Evolutionary conservation across 37 sponge, comb jelly and placozoan genomes (phyloP).

Genomic region (Diacarnus erythraeanus): DNA sequence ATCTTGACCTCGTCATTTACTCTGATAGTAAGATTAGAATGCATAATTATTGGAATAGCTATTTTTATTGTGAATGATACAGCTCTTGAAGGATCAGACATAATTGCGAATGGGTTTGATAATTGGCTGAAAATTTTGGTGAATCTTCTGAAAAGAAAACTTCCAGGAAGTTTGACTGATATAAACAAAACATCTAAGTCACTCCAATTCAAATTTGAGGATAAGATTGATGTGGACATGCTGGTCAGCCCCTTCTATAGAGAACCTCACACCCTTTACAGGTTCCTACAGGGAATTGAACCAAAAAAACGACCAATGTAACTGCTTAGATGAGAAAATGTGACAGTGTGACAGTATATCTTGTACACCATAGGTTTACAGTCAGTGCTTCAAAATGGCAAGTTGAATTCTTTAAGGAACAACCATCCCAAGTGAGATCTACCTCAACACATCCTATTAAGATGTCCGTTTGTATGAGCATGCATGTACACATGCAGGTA

Average conservation of each 20-base stretch:
- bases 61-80: not conserved
- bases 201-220: constrained; percentile 10
- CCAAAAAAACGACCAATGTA: not conserved
- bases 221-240: constrained; percentile 44
- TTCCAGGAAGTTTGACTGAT: not conserved
- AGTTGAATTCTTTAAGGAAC: constrained; percentile 29
- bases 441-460: no score
- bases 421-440: constrained; percentile 28
- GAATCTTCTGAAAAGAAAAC: not conserved
- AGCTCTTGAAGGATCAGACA: constrained; percentile 10
- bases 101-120: not conserved
- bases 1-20: constrained; percentile 54
- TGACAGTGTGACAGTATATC: not conserved
- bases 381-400: constrained; percentile 62
- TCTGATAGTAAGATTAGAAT: no score
- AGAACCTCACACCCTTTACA: constrained; percentile 6
- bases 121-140: constrained; percentile 2
- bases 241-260: constrained; percentile 51
- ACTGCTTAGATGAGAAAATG: not conserved
- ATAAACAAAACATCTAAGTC: not conserved
- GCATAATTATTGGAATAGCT: not conserved
- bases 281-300: constrained; percentile 15
- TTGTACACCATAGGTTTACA: constrained; percentile 24
- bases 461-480: no score
- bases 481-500: not conserved